Conservation (phyloP, 2,888 invertebrate species). For the Eupithecia vulgata region DNA sequence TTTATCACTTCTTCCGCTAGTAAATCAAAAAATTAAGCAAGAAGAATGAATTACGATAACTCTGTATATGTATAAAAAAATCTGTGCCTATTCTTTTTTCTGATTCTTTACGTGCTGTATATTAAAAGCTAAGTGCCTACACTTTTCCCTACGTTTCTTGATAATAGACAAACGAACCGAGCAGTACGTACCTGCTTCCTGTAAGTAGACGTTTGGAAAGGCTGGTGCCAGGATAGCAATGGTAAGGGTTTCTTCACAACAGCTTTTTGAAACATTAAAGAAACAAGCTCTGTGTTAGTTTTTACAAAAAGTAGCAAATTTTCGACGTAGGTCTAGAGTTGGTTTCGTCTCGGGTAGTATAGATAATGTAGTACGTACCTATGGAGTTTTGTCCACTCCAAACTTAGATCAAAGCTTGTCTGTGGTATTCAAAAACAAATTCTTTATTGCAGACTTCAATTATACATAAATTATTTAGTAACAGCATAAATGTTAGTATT, state of each 20-base stretch:
- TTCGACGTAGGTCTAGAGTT: not conserved
- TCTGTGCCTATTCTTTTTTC: too few relatives aligned
- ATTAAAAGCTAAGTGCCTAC: not conserved
- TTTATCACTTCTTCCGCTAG: not conserved
- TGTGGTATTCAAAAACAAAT: too few relatives aligned
- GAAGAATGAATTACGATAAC: too few relatives aligned
- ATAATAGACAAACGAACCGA: constrained; percentile 20
- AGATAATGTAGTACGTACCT: not conserved
- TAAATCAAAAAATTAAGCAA: not conserved
- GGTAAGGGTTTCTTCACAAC: constrained; percentile 4
- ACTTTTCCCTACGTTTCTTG: not conserved
- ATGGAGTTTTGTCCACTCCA: not conserved
- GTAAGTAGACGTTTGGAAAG: constrained; percentile 12
- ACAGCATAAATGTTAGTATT: too few relatives aligned
- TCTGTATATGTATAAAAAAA: too few relatives aligned
- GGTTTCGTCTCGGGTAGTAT: not conserved
- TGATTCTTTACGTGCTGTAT: not conserved
- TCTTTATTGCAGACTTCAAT: too few relatives aligned
- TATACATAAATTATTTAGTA: too few relatives aligned
- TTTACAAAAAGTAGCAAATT: not conserved
- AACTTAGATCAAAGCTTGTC: too few relatives aligned
- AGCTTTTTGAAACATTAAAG: not conserved
- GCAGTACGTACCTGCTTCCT: constrained; percentile 14
- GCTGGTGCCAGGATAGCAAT: not conserved
- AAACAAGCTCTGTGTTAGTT: too few relatives aligned